phyloP scores from a whole-genome alignment of 2,888 invertebrate genomes.

The Leptinotarsa tumamoca region DNA sequence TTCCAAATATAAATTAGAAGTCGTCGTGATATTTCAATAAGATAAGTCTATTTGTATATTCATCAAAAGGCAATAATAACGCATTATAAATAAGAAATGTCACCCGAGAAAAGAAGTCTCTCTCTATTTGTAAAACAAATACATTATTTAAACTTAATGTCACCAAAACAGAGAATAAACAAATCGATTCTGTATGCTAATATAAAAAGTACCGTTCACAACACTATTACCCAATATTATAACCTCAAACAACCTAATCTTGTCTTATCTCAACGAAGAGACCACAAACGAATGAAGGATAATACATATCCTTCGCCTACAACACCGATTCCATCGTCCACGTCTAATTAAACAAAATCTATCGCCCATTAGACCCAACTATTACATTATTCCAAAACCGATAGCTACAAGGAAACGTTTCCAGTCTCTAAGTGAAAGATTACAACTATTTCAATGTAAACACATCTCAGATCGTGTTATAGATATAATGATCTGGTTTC shows the following conservation, averaged over 20 bases:
- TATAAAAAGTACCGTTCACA: slow-evolving; percentile 12
- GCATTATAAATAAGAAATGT: neutral
- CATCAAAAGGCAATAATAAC: no score
- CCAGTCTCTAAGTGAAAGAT: slow-evolving; percentile 38
- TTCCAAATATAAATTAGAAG: no score
- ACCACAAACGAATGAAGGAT: slow-evolving; percentile 17
- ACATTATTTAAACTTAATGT: neutral
- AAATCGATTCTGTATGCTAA: slow-evolving; percentile 15
- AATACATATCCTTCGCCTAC: slow-evolving; percentile 14
- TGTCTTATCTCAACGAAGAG: slow-evolving; percentile 2
- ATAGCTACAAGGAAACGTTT: slow-evolving; percentile 27
- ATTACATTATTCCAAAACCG: slow-evolving; percentile 32
- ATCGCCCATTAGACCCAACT: slow-evolving; percentile 32
- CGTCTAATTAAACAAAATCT: slow-evolving; percentile 38
- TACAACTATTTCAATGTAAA: slow-evolving; percentile 48
- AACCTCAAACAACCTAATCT: slow-evolving; percentile 19
- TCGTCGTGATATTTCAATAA: no score
- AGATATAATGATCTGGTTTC: slow-evolving; percentile 50
- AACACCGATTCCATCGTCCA: slow-evolving; percentile 10
- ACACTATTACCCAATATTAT: slow-evolving; percentile 16
- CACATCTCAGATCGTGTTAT: slow-evolving; percentile 51
- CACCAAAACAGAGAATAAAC: slow-evolving; percentile 18
- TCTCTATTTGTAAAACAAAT: neutral
- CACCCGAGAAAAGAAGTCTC: neutral
- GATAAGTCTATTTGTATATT: no score